These are phyloP conservation scores for Drosophila willistoni DNA, from an alignment of 1,140 invertebrate species.

Conservation along the genomic window DNA sequence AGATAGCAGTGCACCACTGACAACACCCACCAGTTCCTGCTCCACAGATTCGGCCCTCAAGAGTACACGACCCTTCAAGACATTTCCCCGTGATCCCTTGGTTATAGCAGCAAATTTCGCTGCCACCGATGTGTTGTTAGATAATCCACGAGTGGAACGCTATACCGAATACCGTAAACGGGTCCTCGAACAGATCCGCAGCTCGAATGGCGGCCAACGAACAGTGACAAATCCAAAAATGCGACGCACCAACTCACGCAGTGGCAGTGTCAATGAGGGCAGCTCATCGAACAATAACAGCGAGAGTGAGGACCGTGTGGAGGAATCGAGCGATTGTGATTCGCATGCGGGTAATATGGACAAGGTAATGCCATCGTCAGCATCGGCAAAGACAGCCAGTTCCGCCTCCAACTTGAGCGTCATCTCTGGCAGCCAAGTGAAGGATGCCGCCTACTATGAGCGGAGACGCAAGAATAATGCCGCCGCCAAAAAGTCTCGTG, in stretches of 20 bases:
- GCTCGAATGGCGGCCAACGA: conserved; percentile 84
- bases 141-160: conserved; percentile 85
- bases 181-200: conserved; percentile 87
- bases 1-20: conserved; percentile 16
- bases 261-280: conserved; percentile 75
- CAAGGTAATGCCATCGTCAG: conserved; percentile 29
- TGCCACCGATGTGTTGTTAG: conserved; percentile 83
- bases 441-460: conserved; percentile 94
- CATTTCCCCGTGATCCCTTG: conserved; percentile 88
- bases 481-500: conserved; percentile 96
- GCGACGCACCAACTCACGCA: conserved; percentile 84
- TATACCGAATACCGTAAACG: conserved; percentile 88
- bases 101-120: conserved; percentile 84
- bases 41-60: conserved; percentile 41
- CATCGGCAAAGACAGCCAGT: neutral
- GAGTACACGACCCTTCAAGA: conserved; percentile 87
- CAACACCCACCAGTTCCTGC: conserved; percentile 64
- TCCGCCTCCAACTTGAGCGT: neutral
- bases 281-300: conserved; percentile 74
- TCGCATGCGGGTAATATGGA: conserved; percentile 72
- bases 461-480: conserved; percentile 96
- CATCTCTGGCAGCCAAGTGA: conserved; percentile 81
- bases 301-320: conserved; percentile 75
- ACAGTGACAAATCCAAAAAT: conserved; percentile 87
- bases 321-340: conserved; percentile 80